These are phyloP conservation scores for Chrysocyon brachyurus DNA, from an alignment of 2,797 vertebrate genomes.

Conservation along the genomic window DNA sequence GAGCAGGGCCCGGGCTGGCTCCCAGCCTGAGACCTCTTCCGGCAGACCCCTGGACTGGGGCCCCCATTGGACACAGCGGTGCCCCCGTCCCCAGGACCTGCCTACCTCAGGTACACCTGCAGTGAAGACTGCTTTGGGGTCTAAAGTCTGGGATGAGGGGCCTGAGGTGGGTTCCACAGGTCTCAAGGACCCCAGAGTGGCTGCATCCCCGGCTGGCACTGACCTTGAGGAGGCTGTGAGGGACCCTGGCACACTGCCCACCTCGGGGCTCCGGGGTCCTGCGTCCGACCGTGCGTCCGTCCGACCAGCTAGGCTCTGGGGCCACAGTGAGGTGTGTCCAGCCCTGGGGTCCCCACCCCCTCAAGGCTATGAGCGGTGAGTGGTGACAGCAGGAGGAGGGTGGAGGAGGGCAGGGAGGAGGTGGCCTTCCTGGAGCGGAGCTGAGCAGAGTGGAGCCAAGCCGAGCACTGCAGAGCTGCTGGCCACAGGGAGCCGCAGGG, in stretches of 20 bases:
- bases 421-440: slow-evolving; percentile 75
- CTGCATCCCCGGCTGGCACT: slow-evolving; percentile 73
- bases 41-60: neutral
- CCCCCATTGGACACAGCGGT: neutral
- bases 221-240: slow-evolving; percentile 85
- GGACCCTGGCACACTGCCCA: slow-evolving; percentile 81
- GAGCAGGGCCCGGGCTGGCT: neutral
- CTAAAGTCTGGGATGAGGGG: neutral
- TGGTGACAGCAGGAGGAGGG: slow-evolving; percentile 75
- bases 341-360: slow-evolving; percentile 81
- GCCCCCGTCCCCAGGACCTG: neutral
- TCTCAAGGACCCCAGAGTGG: slow-evolving; percentile 7
- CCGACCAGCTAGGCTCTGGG: slow-evolving; percentile 67
- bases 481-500: slow-evolving; percentile 73
- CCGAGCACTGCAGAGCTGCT: slow-evolving; percentile 75
- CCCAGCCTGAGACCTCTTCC: neutral
- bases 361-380: slow-evolving; percentile 72
- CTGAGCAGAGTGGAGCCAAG: slow-evolving; percentile 67
- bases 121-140: neutral
- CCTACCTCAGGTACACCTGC: neutral
- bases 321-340: slow-evolving; percentile 77
- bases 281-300: slow-evolving; percentile 68
- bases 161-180: neutral
- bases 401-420: slow-evolving; percentile 73
- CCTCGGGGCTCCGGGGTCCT: slow-evolving; percentile 66